A percentile compares a stretch with the other conserved stretches of the same genome.
Evolutionary conservation across 2,113 vertebrate genomes (phyloP).

Genomic region (Istiophorus platypterus): DNA sequence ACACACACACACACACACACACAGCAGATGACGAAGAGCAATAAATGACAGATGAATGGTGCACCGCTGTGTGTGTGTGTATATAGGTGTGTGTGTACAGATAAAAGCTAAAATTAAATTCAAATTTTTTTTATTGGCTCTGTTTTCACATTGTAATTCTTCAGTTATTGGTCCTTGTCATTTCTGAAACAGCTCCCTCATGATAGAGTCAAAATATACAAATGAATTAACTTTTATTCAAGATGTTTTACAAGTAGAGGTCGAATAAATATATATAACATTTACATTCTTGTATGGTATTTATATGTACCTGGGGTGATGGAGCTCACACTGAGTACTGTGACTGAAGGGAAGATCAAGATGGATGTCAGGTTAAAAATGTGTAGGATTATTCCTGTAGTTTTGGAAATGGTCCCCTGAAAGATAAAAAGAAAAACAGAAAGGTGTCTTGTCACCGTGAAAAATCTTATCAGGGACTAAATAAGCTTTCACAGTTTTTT

Average conservation of each 20-base stretch:
- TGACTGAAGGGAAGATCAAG: slow-evolving; percentile 86
- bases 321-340: slow-evolving; percentile 84
- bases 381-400: slow-evolving; percentile 84
- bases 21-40: not conserved
- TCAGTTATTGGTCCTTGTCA: not conserved
- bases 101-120: not conserved
- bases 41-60: slow-evolving; percentile 1
- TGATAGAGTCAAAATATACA: not conserved
- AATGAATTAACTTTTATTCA: not conserved
- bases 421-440: slow-evolving; percentile 5
- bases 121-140: not conserved
- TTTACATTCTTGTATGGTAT: not conserved
- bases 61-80: too few species aligned
- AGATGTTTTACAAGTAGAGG: not conserved
- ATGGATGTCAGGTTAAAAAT: slow-evolving; percentile 82
- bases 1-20: slow-evolving; percentile 24
- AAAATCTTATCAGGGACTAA: not conserved
- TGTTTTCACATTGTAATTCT: not conserved
- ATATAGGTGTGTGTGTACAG: not conserved
- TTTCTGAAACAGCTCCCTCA: not conserved
- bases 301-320: slow-evolving; percentile 87
- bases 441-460: not conserved
- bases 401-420: slow-evolving; percentile 84
- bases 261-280: not conserved
- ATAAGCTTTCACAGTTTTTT: not conserved